A percentile compares a stretch with the other conserved stretches of the same genome.
Evolutionary conservation across 2,888 invertebrate genomes (phyloP).

Genomic region (Cordilura impudica): DNA sequence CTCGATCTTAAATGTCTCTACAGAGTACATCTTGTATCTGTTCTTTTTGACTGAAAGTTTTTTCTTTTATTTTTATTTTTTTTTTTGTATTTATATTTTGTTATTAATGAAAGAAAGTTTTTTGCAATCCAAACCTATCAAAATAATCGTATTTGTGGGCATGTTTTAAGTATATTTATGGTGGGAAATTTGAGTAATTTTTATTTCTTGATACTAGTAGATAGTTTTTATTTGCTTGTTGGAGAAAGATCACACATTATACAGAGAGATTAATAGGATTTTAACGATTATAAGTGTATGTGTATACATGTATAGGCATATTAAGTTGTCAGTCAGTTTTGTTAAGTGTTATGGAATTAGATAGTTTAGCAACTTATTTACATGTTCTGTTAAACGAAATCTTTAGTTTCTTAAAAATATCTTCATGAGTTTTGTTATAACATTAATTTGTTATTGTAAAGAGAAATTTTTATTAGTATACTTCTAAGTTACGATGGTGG

Average conservation of each 20-base stretch:
- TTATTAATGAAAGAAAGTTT: constrained; percentile 57
- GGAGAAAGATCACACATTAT: not conserved
- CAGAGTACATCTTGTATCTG: constrained; percentile 5
- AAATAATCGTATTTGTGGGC: constrained; percentile 41
- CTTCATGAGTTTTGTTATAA: no score
- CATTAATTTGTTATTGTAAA: no score
- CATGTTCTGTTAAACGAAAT: no score
- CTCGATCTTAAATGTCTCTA: constrained; percentile 28
- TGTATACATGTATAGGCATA: no score
- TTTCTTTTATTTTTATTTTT: constrained; percentile 7
- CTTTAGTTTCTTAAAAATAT: no score
- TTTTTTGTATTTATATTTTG: not conserved
- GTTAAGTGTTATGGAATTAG: not conserved
- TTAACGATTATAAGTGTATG: constrained; percentile 2
- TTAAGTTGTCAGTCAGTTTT: no score
- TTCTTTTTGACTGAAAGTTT: constrained; percentile 53
- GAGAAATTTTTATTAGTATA: no score
- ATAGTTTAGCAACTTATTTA: no score
- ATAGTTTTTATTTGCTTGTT: not conserved
- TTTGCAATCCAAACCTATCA: constrained; percentile 45
- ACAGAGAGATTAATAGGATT: constrained; percentile 46
- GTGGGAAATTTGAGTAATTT: constrained; percentile 52
- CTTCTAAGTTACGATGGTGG: no score
- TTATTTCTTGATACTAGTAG: not conserved
- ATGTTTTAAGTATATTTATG: constrained; percentile 28